phyloP scores from a whole-genome alignment of 2,888 invertebrate genomes.

The Bursaphelenchus okinawaensis region DNA sequence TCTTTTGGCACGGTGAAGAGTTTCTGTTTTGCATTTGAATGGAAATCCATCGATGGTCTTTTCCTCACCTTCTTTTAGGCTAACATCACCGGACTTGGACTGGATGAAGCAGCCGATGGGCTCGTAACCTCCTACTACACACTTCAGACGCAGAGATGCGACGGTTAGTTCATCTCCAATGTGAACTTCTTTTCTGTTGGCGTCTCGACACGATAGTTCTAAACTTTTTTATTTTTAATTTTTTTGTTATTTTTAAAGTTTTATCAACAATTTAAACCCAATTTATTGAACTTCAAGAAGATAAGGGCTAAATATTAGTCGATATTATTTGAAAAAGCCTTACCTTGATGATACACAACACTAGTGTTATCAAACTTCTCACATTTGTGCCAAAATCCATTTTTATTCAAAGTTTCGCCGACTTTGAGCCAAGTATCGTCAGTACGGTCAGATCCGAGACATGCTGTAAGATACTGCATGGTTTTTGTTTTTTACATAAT shows the following conservation, averaged over 20 bases:
- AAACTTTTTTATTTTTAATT: neutral
- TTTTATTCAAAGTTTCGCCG: constrained; percentile 23
- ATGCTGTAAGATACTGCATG: constrained; percentile 24
- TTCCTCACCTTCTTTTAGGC: neutral
- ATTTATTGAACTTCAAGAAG: too few relatives aligned
- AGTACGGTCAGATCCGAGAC: constrained; percentile 25
- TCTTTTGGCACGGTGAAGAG: neutral
- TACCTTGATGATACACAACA: constrained; percentile 34
- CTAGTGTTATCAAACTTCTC: constrained; percentile 25
- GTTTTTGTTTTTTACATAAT: neutral
- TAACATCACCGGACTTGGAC: neutral
- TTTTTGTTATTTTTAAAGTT: too few relatives aligned
- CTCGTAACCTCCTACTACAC: constrained; percentile 24
- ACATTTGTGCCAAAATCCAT: constrained; percentile 37
- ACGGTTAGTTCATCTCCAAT: constrained; percentile 32
- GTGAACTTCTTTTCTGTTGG: constrained; percentile 26
- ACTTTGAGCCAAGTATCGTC: constrained; percentile 27
- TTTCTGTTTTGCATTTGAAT: neutral
- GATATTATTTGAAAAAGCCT: too few relatives aligned
- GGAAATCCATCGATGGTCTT: neutral
- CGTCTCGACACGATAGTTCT: constrained; percentile 16
- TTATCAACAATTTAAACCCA: too few relatives aligned
- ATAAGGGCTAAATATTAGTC: too few relatives aligned
- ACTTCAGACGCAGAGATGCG: constrained; percentile 27
- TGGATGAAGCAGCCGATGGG: neutral